Base-by-base conservation (phyloP, 2,113 vertebrate genomes). In the Paradoxurus hermaphroditus region DNA sequence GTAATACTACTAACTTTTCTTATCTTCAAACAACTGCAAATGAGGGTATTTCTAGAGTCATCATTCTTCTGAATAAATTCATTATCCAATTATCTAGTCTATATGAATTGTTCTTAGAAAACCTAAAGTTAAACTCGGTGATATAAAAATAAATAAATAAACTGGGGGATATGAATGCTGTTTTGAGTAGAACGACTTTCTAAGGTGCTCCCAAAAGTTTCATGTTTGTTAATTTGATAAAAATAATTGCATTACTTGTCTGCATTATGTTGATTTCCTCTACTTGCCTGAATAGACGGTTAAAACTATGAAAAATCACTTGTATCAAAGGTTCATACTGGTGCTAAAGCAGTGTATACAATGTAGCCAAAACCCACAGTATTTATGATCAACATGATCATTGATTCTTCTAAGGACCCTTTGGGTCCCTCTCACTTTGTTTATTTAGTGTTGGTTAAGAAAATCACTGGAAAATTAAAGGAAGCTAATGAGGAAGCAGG, bases 51-150 rank as follows among this genome's bases (percentile, higher is more conserved):
- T 97, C 7, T 7, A 36, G 63, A 87, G 75, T 91, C 29, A 67
- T 94, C 85, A 88, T 97, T 97, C 77, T 94, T 94, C n/a, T 97
- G 96, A 51, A 89, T 97, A 78, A 75, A 93, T 97, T 96, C 12
- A 53, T 95, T 97, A 97, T 94, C 78, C 59, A 84, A 90, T 70
- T 70, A 93, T 84, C 78, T 88, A 83, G 25, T 56, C n/a, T 90
- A 14, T 85, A 49, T 94, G 49, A 98, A 97, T 95, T 91, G 59
- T 97, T 98, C 68, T 89, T 85, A 41, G 72, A 96, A 93, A 75
- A 91, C 51, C 31, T 1, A 4, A 91, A 85, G 93, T 97, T 98
- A 96, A 51, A 39, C 5, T 49, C n/a, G 29, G 96, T 36, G 34
- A 79, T 95, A n/a, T n/a, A n/a, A n/a, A n/a, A n/a, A n/a, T n/a